Conservation (phyloP, 1,140 invertebrate genomes). For the Lordiphosa collinella region DNA sequence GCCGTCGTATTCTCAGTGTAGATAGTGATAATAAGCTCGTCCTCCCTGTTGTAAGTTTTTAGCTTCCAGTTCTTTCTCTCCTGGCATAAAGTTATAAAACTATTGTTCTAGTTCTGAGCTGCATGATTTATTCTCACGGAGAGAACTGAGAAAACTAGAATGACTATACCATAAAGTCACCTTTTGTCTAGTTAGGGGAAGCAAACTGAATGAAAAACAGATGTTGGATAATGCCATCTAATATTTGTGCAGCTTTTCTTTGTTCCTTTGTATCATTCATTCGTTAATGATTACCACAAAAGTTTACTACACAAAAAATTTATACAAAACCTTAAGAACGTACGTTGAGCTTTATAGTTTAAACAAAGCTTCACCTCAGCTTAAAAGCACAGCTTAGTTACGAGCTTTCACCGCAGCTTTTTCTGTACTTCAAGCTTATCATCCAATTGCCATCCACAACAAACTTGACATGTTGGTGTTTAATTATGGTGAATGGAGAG, state of each 20-base stretch:
- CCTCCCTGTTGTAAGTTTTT: too few relatives aligned
- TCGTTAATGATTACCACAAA: neutral
- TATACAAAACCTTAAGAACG: neutral
- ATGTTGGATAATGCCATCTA: neutral
- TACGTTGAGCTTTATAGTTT: slow-evolving; percentile 7
- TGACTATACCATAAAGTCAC: too few relatives aligned
- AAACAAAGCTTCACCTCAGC: slow-evolving; percentile 12
- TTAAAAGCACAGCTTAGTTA: neutral
- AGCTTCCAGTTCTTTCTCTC: too few relatives aligned
- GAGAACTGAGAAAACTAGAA: too few relatives aligned
- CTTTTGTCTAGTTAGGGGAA: too few relatives aligned
- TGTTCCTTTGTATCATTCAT: slow-evolving; percentile 2
- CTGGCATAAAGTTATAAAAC: too few relatives aligned
- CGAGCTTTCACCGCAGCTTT: neutral
- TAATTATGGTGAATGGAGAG: slow-evolving; percentile 41
- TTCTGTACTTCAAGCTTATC: neutral
- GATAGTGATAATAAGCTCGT: too few relatives aligned
- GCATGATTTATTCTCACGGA: too few relatives aligned
- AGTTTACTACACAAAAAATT: neutral
- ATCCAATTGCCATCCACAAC: slow-evolving; percentile 8
- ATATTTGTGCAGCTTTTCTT: slow-evolving; percentile 10
- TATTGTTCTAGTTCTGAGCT: too few relatives aligned
- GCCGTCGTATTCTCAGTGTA: too few relatives aligned
- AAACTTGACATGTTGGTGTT: slow-evolving; percentile 13
- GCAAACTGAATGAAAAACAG: too few relatives aligned